Percentiles rank a stretch among this genome's conserved stretches.
Conservation (phyloP, 2,797 vertebrate species). For the Syngnathus acus region DNA sequence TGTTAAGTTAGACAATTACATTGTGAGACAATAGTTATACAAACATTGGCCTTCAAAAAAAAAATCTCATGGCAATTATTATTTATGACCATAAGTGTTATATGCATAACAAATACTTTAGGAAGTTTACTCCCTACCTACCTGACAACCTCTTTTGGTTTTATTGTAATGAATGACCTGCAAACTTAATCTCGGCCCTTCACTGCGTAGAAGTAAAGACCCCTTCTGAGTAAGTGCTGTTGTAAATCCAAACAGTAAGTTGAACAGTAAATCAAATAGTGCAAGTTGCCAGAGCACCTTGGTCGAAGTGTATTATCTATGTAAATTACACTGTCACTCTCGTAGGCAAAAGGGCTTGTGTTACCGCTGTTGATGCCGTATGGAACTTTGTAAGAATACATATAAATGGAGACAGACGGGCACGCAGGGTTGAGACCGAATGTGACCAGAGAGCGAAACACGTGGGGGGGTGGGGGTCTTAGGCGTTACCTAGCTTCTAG, state of each 20-base stretch:
- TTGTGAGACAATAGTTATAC: slow-evolving; percentile 59
- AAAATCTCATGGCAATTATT: slow-evolving; percentile 17
- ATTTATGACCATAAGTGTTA: slow-evolving; percentile 2
- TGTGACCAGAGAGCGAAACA: slow-evolving; percentile 28
- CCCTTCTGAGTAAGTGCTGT: slow-evolving; percentile 6
- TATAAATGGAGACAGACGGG: slow-evolving; percentile 38
- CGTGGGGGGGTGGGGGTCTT: too few relatives aligned
- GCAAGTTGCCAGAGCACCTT: slow-evolving; percentile 16
- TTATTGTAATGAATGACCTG: slow-evolving; percentile 11
- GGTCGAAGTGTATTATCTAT: slow-evolving; percentile 24
- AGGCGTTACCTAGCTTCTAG: slow-evolving; percentile 7
- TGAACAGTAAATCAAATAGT: slow-evolving; percentile 31
- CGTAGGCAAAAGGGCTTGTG: slow-evolving; percentile 36
- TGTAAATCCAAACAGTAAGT: slow-evolving; percentile 28
- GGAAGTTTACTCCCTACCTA: neutral
- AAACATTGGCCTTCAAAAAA: slow-evolving; percentile 55
- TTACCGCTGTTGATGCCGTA: slow-evolving; percentile 34
- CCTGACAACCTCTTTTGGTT: neutral
- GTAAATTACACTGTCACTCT: slow-evolving; percentile 40
- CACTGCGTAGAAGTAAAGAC: slow-evolving; percentile 16
- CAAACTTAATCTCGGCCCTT: slow-evolving; percentile 9
- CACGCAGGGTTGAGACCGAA: slow-evolving; percentile 36
- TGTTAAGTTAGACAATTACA: slow-evolving; percentile 63
- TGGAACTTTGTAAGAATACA: slow-evolving; percentile 46
- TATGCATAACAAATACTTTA: slow-evolving; percentile 31